These are phyloP conservation scores for Pheosia gnoma DNA, from an alignment of 2,888 invertebrate genomes.

Conservation along the genomic window DNA sequence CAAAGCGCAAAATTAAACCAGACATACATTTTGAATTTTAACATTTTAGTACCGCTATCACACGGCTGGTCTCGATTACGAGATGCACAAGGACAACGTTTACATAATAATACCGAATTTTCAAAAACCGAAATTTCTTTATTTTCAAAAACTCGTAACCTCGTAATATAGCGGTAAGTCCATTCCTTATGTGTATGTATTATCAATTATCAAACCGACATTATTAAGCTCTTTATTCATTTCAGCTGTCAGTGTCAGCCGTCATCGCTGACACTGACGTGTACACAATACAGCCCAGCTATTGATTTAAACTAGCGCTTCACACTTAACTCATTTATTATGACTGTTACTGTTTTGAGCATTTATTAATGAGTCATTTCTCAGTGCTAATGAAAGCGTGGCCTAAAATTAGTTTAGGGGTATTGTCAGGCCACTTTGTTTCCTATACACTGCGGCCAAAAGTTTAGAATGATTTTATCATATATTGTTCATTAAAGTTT, in stretches of 20 bases:
- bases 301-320: constrained; percentile 16
- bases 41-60: too few species aligned
- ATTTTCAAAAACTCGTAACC: too few species aligned
- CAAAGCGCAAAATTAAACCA: too few species aligned
- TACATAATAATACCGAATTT: too few species aligned
- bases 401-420: constrained; percentile 1
- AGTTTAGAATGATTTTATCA: constrained; percentile 13
- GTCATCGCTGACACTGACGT: constrained; percentile 11
- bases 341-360: constrained; percentile 38
- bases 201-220: not conserved
- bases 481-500: not conserved
- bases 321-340: constrained; percentile 40
- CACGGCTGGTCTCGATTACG: too few species aligned
- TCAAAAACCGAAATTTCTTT: too few species aligned
- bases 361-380: constrained; percentile 42
- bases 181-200: too few species aligned
- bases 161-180: too few species aligned
- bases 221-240: not conserved
- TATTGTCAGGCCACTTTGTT: too few species aligned
- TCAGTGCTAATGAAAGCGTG: constrained; percentile 37
- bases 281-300: constrained; percentile 8
- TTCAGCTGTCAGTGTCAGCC: not conserved
- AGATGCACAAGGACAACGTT: too few species aligned
- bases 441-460: constrained; percentile 12
- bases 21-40: too few species aligned